Percentiles rank a stretch among this genome's conserved stretches.
Evolutionary conservation across 2,113 vertebrate genomes (phyloP).

Genomic region (Opisthocomus hoazin): DNA sequence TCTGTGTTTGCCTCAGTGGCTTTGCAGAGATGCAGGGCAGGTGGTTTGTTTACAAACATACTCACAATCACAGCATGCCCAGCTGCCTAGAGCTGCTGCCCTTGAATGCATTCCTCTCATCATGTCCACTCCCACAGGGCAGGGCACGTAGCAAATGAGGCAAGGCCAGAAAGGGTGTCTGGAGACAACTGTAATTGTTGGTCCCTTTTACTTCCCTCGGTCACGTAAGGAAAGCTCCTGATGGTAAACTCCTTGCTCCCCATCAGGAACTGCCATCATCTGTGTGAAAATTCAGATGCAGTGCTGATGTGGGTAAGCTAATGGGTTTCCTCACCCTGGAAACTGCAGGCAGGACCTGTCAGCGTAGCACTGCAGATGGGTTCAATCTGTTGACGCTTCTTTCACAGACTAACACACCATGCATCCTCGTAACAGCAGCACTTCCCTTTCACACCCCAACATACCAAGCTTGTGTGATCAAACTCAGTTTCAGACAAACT

Average conservation of each 20-base stretch:
- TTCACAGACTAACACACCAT: background rate
- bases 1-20: fast-evolving
- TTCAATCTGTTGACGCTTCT: background rate
- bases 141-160: background rate
- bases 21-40: background rate
- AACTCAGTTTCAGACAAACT: background rate
- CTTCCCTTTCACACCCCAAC: background rate
- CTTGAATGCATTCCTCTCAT: background rate
- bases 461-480: background rate
- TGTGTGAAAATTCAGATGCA: background rate
- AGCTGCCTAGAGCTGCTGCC: background rate
- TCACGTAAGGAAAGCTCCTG: background rate
- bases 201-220: background rate
- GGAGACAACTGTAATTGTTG: background rate
- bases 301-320: background rate
- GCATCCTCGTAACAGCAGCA: background rate
- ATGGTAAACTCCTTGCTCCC: background rate
- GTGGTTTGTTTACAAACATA: background rate
- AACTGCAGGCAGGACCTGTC: background rate
- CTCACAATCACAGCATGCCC: background rate
- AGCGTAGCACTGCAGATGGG: background rate
- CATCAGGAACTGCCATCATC: background rate
- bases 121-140: fast-evolving
- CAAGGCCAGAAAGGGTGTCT: background rate
- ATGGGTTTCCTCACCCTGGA: background rate